These are phyloP conservation scores for Sparidentex hasta DNA, from an alignment of 2,797 vertebrate genomes.

Conservation along the genomic window DNA sequence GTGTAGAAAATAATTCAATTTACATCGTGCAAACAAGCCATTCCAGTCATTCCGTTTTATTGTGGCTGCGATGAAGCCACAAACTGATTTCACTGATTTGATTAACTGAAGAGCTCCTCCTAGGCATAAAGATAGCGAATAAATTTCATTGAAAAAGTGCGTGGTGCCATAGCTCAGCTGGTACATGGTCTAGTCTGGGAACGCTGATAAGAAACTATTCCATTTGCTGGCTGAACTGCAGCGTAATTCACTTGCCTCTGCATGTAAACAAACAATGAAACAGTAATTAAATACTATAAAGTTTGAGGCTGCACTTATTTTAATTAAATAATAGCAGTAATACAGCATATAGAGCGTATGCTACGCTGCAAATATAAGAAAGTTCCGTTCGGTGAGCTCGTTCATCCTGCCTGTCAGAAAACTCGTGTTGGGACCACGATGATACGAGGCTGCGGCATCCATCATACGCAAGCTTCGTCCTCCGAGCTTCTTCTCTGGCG, in stretches of 20 bases:
- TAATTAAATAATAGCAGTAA: slow-evolving; percentile 71
- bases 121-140: slow-evolving; percentile 73
- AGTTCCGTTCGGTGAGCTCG: slow-evolving; percentile 61
- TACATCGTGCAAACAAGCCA: slow-evolving; percentile 61
- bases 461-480: slow-evolving; percentile 66
- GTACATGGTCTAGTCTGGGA: slow-evolving; percentile 66
- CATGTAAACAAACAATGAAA: slow-evolving; percentile 78
- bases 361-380: slow-evolving; percentile 60
- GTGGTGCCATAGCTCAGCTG: slow-evolving; percentile 55
- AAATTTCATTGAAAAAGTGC: slow-evolving; percentile 73
- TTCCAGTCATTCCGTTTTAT: slow-evolving; percentile 78
- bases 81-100: slow-evolving; percentile 80
- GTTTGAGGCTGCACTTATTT: slow-evolving; percentile 68
- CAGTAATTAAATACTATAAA: slow-evolving; percentile 79
- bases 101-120: slow-evolving; percentile 79
- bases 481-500: slow-evolving; percentile 34
- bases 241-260: slow-evolving; percentile 78
- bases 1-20: slow-evolving; percentile 71
- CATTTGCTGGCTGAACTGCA: slow-evolving; percentile 65
- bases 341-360: slow-evolving; percentile 57
- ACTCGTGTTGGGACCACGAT: slow-evolving; percentile 62
- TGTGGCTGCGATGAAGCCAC: slow-evolving; percentile 58
- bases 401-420: slow-evolving; percentile 77
- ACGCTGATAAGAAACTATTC: slow-evolving; percentile 78
- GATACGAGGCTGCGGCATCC: slow-evolving; percentile 76